Evolutionary conservation across 1,140 invertebrate genomes (phyloP).

Genomic region (Zaprionus tsacasi): DNA sequence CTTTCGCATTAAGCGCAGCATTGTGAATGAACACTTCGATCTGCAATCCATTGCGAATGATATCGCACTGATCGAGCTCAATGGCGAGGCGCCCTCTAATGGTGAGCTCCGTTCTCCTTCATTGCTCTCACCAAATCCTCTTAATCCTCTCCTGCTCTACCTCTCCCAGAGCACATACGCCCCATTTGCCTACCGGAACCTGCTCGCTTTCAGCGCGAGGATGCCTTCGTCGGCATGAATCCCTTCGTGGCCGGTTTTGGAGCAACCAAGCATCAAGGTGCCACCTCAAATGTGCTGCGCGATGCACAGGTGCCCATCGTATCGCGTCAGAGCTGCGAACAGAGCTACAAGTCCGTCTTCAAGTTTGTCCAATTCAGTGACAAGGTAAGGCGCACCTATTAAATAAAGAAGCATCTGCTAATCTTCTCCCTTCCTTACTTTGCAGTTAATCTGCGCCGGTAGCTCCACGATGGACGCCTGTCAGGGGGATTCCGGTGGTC

Average conservation of each 20-base stretch:
- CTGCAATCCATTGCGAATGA: slow-evolving; percentile 88
- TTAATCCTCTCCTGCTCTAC: neutral
- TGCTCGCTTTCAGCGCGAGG: slow-evolving; percentile 81
- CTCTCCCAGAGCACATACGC: slow-evolving; percentile 85
- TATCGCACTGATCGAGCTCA: slow-evolving; percentile 89
- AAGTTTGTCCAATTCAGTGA: slow-evolving; percentile 74
- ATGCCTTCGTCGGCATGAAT: slow-evolving; percentile 84
- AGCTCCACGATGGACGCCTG: slow-evolving; percentile 90
- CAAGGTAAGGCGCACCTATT: slow-evolving; percentile 53
- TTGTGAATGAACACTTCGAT: slow-evolving; percentile 89
- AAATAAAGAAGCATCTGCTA: neutral
- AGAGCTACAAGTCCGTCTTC: slow-evolving; percentile 87
- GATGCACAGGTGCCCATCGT: slow-evolving; percentile 90
- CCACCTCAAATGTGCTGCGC: slow-evolving; percentile 87
- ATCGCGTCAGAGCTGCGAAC: slow-evolving; percentile 86
- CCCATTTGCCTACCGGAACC: slow-evolving; percentile 90
- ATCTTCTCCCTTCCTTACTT: slow-evolving; percentile 22
- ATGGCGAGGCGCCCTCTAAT: slow-evolving; percentile 13
- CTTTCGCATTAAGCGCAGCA: slow-evolving; percentile 86
- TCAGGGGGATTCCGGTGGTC: slow-evolving; percentile 93
- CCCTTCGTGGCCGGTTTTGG: slow-evolving; percentile 87
- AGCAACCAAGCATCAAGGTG: slow-evolving; percentile 85
- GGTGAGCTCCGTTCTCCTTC: too few species aligned
- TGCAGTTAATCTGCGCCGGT: slow-evolving; percentile 79
- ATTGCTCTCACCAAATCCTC: neutral